Evolutionary conservation across 2,888 invertebrate genomes (phyloP).

Genomic region (Lottia scabra): DNA sequence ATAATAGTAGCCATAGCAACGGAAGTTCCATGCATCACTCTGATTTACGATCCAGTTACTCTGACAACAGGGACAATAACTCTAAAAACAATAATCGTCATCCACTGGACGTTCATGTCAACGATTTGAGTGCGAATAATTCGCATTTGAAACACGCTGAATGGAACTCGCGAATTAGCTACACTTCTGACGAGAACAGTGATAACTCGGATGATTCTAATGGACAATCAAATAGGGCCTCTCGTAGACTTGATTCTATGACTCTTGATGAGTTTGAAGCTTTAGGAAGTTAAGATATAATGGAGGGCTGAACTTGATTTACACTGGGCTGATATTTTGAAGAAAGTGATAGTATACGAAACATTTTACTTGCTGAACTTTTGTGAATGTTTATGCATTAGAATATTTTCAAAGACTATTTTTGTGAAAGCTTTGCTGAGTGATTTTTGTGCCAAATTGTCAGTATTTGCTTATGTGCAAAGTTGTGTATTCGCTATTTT

Average conservation of each 20-base stretch:
- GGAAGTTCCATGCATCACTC: slow-evolving; percentile 17
- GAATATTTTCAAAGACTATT: no score
- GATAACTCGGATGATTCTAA: slow-evolving; percentile 44
- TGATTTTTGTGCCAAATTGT: no score
- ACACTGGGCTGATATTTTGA: no score
- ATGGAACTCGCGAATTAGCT: slow-evolving; percentile 36
- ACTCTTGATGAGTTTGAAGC: slow-evolving; percentile 40
- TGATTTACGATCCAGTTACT: slow-evolving; percentile 25
- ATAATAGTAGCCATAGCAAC: slow-evolving; percentile 40
- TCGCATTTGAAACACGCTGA: slow-evolving; percentile 22
- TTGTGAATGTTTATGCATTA: no score
- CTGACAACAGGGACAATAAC: slow-evolving; percentile 28
- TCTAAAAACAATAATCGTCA: slow-evolving; percentile 17
- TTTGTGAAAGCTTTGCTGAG: no score
- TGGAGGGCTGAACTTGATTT: not conserved
- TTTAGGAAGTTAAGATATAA: slow-evolving; percentile 20
- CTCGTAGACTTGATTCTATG: slow-evolving; percentile 33
- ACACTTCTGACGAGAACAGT: slow-evolving; percentile 42
- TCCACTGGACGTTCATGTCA: slow-evolving; percentile 29
- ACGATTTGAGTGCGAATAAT: slow-evolving; percentile 26
- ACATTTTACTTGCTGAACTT: no score
- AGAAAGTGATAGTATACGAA: no score
- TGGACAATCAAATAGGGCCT: slow-evolving; percentile 21
- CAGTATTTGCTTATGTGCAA: no score
- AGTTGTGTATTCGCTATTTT: no score